Conservation (phyloP, 1,140 invertebrate genomes). For the Triops longicaudatus region DNA sequence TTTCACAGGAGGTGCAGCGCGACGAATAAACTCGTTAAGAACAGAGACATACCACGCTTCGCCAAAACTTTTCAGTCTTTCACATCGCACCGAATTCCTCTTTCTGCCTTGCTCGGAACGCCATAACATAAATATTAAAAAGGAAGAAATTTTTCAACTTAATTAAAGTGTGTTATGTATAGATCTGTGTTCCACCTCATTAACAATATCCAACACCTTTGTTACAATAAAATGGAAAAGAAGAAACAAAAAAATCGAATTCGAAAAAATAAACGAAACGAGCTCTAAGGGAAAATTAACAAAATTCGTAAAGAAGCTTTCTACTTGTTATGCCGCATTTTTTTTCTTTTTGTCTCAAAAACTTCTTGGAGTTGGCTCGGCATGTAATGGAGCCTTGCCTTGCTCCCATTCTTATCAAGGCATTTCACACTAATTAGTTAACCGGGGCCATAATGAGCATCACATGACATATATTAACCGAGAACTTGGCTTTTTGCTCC, state of each 20-base stretch:
- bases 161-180: neutral
- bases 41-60: neutral
- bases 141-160: neutral
- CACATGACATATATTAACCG: constrained; percentile 15
- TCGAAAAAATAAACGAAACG: neutral
- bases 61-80: neutral
- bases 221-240: neutral
- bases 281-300: neutral
- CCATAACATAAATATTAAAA: neutral
- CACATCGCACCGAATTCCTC: neutral
- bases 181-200: neutral
- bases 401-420: constrained; percentile 14
- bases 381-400: constrained; percentile 9
- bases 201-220: neutral
- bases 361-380: neutral
- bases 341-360: neutral
- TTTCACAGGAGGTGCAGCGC: constrained; percentile 9
- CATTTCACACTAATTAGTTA: constrained; percentile 15
- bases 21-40: constrained; percentile 6
- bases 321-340: neutral
- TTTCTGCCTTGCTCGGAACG: neutral
- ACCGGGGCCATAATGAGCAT: constrained; percentile 10
- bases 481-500: constrained; percentile 14
- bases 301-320: neutral
- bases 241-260: too few species aligned